Percentiles rank a stretch among this genome's conserved stretches.
These are phyloP conservation scores for Ctenodactylus gundi DNA, from an alignment of 2,113 vertebrate species.

Conservation along the genomic window DNA sequence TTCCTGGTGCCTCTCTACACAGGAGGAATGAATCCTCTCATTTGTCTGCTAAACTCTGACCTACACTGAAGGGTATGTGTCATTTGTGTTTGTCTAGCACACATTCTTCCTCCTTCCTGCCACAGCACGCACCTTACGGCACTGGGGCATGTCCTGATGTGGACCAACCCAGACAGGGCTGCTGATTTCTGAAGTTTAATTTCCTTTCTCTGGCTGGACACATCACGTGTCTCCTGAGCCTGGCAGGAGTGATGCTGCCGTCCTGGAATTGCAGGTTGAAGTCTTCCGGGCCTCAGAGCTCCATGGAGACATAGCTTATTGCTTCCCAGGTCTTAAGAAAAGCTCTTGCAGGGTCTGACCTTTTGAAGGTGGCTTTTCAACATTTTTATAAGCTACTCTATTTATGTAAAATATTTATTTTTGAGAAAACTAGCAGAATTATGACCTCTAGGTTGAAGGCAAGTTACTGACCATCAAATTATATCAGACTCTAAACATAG, in stretches of 20 bases:
- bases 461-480: not conserved
- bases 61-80: not conserved
- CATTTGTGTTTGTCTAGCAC: not conserved
- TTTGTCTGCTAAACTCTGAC: not conserved
- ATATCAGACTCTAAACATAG: not conserved
- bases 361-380: not conserved
- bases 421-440: not conserved
- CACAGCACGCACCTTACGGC: no score
- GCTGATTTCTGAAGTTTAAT: not conserved
- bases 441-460: not conserved
- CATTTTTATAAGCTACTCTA: not conserved
- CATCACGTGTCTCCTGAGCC: not conserved
- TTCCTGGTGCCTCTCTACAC: not conserved
- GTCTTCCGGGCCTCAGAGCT: not conserved
- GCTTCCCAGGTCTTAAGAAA: not conserved
- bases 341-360: not conserved
- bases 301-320: not conserved
- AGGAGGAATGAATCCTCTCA: not conserved
- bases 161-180: not conserved
- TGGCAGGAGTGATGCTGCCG: not conserved
- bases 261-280: not conserved
- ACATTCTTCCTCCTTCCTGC: not conserved
- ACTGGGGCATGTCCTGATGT: no score
- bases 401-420: not conserved
- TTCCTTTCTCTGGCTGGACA: not conserved